Conservation (phyloP, 2,888 invertebrate species). For the Spodoptera exigua region DNA sequence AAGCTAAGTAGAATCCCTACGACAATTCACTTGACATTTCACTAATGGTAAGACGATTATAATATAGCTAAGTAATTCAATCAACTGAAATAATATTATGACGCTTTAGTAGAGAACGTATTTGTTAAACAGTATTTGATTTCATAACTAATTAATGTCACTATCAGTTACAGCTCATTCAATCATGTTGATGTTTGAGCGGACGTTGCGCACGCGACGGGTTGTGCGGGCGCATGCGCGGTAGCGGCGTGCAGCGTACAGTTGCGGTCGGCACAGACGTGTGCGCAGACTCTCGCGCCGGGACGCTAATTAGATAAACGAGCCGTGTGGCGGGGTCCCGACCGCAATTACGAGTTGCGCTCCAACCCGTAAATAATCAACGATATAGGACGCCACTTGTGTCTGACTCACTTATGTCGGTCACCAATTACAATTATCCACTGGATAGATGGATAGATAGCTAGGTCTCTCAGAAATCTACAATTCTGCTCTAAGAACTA, state of each 20-base stretch:
- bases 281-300: conserved; percentile 69
- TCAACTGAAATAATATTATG: too few species aligned
- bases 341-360: conserved; percentile 85
- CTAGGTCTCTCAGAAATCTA: conserved; percentile 17
- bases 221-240: conserved; percentile 31
- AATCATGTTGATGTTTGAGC: conserved; percentile 48
- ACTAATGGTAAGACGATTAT: too few species aligned
- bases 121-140: conserved; percentile 32
- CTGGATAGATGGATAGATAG: conserved; percentile 21
- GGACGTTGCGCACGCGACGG: conserved; percentile 52
- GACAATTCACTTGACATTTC: too few species aligned
- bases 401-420: conserved; percentile 78
- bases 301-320: conserved; percentile 88
- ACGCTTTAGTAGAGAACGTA: not conserved
- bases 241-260: conserved; percentile 32
- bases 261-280: conserved; percentile 64
- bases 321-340: conserved; percentile 86
- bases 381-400: conserved; percentile 82
- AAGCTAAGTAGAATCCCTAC: too few species aligned
- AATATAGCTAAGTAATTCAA: too few species aligned
- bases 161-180: conserved; percentile 53
- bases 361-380: conserved; percentile 84
- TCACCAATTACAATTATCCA: conserved; percentile 62
- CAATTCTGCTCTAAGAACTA: conserved; percentile 8
- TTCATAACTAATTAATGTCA: conserved; percentile 42